Conservation (phyloP, 1,140 invertebrate genomes). For the Macrosteles quadrilineatus region DNA sequence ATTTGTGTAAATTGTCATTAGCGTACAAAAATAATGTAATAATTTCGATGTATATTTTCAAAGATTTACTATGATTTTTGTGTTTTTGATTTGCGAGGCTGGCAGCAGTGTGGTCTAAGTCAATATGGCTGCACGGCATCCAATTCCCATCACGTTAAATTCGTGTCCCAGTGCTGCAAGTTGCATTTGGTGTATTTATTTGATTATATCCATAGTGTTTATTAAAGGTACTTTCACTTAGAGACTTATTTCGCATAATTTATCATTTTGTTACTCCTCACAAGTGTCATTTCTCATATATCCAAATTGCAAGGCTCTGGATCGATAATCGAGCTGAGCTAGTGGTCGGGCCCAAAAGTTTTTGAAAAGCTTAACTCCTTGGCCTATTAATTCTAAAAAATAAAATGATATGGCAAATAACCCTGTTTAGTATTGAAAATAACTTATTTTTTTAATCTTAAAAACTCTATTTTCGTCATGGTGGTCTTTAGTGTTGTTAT, state of each 20-base stretch:
- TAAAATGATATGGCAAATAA: no score
- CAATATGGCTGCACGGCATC: conserved; percentile 10
- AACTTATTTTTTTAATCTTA: no score
- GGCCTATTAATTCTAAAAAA: no score
- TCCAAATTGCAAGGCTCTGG: not conserved
- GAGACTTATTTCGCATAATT: not conserved
- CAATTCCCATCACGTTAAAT: not conserved
- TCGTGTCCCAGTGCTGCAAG: not conserved
- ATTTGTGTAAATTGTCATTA: no score
- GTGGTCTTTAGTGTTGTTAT: no score
- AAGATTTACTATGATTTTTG: not conserved
- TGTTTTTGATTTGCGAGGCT: not conserved
- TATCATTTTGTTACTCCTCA: not conserved
- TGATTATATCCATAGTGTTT: not conserved
- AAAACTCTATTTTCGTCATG: no score
- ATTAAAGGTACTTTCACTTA: not conserved
- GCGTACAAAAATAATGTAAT: no score
- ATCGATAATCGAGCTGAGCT: conserved; percentile 10
- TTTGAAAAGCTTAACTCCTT: no score
- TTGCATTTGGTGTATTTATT: not conserved
- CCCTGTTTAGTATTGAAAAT: no score
- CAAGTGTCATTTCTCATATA: not conserved
- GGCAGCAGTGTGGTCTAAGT: not conserved
- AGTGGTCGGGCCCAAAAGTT: no score
- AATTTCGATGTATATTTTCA: no score